Evolutionary conservation across 2,113 vertebrate species (phyloP), one percentile per base, ranked within the genome.

Genomic region (Peucedramus taeniatus): DNA sequence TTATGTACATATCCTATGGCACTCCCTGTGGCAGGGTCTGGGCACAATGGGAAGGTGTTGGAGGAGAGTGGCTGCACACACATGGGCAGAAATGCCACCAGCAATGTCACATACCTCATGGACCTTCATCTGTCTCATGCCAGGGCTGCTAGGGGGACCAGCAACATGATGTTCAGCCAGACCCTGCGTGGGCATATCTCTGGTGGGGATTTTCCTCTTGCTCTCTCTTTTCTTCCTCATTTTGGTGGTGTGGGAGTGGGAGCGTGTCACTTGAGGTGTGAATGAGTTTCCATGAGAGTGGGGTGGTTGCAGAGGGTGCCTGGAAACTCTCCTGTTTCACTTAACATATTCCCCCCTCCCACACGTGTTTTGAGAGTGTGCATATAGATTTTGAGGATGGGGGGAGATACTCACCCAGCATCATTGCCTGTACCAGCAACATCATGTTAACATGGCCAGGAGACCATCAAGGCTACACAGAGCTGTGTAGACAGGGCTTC

Each of bases 121-220:
- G 37, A 60, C n/a, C 57, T 37, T 82, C 49, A 8, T 26, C 74
- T 35, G 2, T 14, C 22, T 77, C 64, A 7, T 7, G 21, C 7
- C 65, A 59, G 68, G 63, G 74, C 37, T 68, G 27, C 39, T 83
- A 56, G 33, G 44, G 44, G 6, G 4, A 59, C 44, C 49, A 51
- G 12, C 37, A 13, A 18, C 49, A 35, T 24, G 30, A 42, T 24
- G 28, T 53, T 83, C 44, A 71, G 39, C 35, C 47, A 24, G 51
- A 15, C 26, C 59, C 54, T 1, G 5, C 1, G 2, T 20, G 33
- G 39, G 13, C 0, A 1, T 33, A 7, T 20, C 30, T 30, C 70
- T 28, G 17, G 22, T 71, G 45, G 37, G 63, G 68, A 44, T 85
- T 89, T 91, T 90, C 63, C 59, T 87, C 31, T 28, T 7, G 0